Base-by-base conservation (phyloP, 2,797 vertebrate species). In the Helicolenus hilgendorfi region DNA sequence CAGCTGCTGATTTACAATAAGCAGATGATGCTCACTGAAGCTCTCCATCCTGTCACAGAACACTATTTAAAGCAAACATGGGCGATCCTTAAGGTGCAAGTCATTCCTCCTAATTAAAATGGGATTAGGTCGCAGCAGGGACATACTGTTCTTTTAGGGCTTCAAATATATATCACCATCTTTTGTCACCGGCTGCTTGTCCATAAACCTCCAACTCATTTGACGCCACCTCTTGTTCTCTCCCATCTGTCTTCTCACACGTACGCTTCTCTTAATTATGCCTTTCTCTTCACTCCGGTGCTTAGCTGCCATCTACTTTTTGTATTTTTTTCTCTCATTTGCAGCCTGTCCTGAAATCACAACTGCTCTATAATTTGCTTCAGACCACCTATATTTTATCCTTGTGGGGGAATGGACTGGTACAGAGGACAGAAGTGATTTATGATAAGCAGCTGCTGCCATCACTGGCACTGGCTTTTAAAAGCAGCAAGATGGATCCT, bases 371-470 rank as follows among this genome's bases (percentile, higher is more conserved):
- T 81, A 84, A 79, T 89, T 89, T 81, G 59, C 53, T 38, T 58
- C 62, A 63, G 24, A 72, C 68, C 71, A 11, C 38, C 68, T 60
- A 72, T 73, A 86, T 77, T 79, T 84, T 49, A 74, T 65, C 31
- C 26, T 53, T 75, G 73, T 33, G 15, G 81, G 64, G 56, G 78
- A 89, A 55, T 14, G 33, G 76, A 87, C 33, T 22, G 29, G 83
- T 79, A 79, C 24, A 75, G 71, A 86, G 45, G 68, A 68, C 49
- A 77, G 31, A 31, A 59, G 62, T 85, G 85, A 92, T 89, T 93
- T 91, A 89, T 89, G 84, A 84, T 45, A 69, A 79, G 82, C 84
- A 88, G 88, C 87, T 93, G 89, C 87, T 93, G 86, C 79, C 78
- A 78, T 76, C 58, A 55, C 22, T 53, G 69, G 74, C 74, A 56